Percentiles rank a stretch among this genome's conserved stretches.
Conservation (phyloP, 2,113 vertebrate genomes). For the Gadus chalcogrammus region DNA sequence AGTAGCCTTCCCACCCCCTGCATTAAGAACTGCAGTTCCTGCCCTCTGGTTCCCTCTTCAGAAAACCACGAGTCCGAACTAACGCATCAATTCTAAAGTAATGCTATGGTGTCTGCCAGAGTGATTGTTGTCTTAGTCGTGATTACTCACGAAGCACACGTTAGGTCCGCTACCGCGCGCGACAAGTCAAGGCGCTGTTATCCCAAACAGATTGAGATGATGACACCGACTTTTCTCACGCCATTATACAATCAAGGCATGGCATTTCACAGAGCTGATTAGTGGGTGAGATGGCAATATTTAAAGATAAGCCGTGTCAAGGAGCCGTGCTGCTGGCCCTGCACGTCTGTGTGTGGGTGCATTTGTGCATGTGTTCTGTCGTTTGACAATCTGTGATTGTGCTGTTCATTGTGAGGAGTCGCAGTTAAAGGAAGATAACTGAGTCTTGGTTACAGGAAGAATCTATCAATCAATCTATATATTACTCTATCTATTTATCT, state of each 20-base stretch:
- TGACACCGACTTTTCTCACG: neutral
- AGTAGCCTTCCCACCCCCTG: too few relatives aligned
- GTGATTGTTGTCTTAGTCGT: too few relatives aligned
- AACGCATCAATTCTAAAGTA: too few relatives aligned
- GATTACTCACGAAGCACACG: too few relatives aligned
- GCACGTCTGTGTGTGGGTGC: neutral
- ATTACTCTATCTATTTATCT: too few relatives aligned
- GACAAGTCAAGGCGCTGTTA: neutral
- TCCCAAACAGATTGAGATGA: neutral
- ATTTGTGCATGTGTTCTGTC: neutral
- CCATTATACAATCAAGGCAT: neutral
- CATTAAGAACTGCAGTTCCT: too few relatives aligned
- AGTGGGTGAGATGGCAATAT: neutral
- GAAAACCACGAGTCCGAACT: too few relatives aligned
- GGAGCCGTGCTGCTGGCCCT: neutral
- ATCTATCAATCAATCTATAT: too few relatives aligned
- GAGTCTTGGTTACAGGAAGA: too few relatives aligned
- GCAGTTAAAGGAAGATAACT: neutral
- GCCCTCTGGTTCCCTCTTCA: too few relatives aligned
- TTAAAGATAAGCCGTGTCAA: neutral
- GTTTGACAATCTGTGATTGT: neutral
- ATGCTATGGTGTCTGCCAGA: too few relatives aligned
- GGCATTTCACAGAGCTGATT: neutral
- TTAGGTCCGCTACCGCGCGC: neutral
- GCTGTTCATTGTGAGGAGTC: neutral